phyloP scores from a whole-genome alignment of 2,797 vertebrate species.

The Antrozous pallidus region DNA sequence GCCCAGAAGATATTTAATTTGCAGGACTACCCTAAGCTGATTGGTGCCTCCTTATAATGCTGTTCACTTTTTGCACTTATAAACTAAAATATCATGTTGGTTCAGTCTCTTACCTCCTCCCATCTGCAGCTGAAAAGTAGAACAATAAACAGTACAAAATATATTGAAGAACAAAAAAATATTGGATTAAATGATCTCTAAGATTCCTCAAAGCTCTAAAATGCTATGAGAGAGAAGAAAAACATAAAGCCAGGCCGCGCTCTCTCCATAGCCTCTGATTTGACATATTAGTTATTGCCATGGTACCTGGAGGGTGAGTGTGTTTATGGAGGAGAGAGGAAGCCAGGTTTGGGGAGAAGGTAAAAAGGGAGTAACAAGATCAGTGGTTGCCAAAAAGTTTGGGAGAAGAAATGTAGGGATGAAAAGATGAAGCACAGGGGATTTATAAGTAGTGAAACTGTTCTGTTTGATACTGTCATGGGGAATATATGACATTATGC shows the following conservation, averaged over 20 bases:
- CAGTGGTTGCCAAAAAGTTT: not conserved
- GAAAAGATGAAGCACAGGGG: not conserved
- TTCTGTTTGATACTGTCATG: not conserved
- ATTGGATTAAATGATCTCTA: not conserved
- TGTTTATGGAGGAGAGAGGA: not conserved
- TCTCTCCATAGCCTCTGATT: not conserved
- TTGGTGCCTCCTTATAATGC: not conserved
- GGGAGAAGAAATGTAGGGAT: not conserved
- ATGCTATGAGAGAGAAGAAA: not conserved
- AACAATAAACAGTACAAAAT: slow-evolving; percentile 1
- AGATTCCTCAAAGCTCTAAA: not conserved
- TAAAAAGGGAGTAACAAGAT: not conserved
- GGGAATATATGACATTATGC: not conserved
- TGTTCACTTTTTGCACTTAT: not conserved
- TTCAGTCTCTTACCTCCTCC: not conserved
- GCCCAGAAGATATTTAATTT: not conserved
- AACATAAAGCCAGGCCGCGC: not conserved
- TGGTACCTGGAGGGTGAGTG: not conserved
- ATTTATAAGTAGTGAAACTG: not conserved
- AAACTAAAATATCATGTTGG: not conserved
- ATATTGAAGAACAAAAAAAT: not conserved
- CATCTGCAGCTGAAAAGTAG: not conserved
- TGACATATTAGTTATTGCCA: not conserved
- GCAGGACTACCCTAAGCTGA: not conserved
- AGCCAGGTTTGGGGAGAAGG: not conserved